These are phyloP conservation scores for Limnephilus rhombicus DNA, from an alignment of 2,888 invertebrate genomes.

Conservation along the genomic window DNA sequence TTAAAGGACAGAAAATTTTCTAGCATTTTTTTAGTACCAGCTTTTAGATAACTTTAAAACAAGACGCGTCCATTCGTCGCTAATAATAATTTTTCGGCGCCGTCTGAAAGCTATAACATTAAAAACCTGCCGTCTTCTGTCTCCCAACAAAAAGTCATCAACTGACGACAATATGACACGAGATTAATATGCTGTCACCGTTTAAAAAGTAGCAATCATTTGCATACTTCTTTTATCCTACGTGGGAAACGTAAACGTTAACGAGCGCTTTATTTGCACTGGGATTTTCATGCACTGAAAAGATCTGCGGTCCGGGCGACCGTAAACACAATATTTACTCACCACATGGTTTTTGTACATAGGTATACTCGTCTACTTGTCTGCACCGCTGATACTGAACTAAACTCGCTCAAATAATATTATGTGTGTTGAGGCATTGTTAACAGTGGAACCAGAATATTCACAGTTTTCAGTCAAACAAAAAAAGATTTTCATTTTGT, in stretches of 20 bases:
- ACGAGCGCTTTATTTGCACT: constrained; percentile 27
- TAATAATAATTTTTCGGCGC: neutral
- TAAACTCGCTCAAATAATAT: neutral
- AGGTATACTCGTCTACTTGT: neutral
- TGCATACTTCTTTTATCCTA: constrained; percentile 19
- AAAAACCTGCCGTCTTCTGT: neutral
- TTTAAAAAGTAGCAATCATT: neutral
- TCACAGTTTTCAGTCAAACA: neutral
- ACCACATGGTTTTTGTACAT: neutral
- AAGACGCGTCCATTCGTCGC: neutral
- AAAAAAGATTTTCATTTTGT: neutral
- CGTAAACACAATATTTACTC: neutral
- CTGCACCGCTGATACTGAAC: neutral
- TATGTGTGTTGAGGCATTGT: neutral
- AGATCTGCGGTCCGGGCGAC: neutral
- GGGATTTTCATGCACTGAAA: neutral
- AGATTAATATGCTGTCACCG: neutral
- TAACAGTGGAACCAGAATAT: neutral
- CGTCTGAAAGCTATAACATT: neutral
- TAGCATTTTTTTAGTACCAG: neutral
- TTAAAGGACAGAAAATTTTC: too few relatives aligned
- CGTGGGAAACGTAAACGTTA: constrained; percentile 35
- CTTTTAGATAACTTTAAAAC: neutral
- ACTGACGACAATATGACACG: neutral
- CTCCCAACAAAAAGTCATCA: neutral